Percentiles rank a stretch among this genome's conserved stretches.
Conservation (phyloP, 1,140 invertebrate species). For the Cydia fagiglandana region DNA sequence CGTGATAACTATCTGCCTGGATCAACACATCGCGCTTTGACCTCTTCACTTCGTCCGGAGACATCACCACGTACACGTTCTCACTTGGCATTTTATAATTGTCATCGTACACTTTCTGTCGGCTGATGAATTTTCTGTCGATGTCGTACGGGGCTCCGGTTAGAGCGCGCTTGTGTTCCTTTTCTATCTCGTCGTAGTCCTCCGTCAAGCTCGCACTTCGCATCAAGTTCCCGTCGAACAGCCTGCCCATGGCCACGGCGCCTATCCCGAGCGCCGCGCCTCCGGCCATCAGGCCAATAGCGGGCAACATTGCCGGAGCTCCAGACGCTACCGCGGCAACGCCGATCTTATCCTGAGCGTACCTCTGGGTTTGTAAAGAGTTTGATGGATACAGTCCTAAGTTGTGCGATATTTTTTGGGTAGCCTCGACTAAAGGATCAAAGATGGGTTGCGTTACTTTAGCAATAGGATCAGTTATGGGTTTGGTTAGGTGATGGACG, state of each 20-base stretch:
- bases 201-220: conserved; percentile 72
- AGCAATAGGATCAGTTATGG: conserved; percentile 84
- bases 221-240: conserved; percentile 84
- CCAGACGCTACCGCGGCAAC: conserved; percentile 77
- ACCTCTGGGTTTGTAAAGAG: conserved; percentile 63
- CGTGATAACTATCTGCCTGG: conserved; percentile 50
- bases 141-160: conserved; percentile 64
- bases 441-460: conserved; percentile 85
- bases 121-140: conserved; percentile 71
- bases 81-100: conserved; percentile 78
- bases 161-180: conserved; percentile 81
- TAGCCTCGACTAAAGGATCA: conserved; percentile 86
- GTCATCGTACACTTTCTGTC: conserved; percentile 70
- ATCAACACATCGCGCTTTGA: conserved; percentile 59
- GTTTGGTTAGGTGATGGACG: conserved; percentile 83
- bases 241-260: conserved; percentile 87
- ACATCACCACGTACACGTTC: conserved; percentile 75
- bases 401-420: conserved; percentile 88
- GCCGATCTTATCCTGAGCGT: conserved; percentile 86
- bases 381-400: conserved; percentile 81
- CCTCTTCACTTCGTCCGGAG: conserved; percentile 60
- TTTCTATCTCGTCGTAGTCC: conserved; percentile 72
- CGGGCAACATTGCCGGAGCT: conserved; percentile 84
- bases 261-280: conserved; percentile 88
- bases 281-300: conserved; percentile 86